phyloP scores from a whole-genome alignment of 2,113 vertebrate genomes.

The Casuarius casuarius region DNA sequence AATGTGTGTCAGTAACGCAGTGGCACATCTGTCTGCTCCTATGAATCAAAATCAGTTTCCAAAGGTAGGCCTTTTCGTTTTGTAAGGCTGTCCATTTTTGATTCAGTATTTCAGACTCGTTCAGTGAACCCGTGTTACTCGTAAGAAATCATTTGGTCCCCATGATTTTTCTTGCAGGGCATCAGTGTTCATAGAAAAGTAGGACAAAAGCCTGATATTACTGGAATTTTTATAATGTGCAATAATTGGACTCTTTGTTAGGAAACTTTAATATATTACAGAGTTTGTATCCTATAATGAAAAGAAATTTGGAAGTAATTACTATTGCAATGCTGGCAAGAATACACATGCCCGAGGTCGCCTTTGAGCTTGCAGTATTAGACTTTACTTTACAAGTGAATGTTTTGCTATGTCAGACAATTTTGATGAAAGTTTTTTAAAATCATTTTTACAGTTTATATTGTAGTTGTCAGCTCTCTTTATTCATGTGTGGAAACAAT shows the following conservation, averaged over 20 bases:
- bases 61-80: neutral
- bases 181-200: slow-evolving; percentile 55
- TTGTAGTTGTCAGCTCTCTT: slow-evolving; percentile 65
- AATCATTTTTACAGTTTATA: slow-evolving; percentile 79
- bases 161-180: slow-evolving; percentile 49
- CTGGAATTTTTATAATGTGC: slow-evolving; percentile 74
- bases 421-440: slow-evolving; percentile 78
- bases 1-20: neutral
- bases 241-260: slow-evolving; percentile 76
- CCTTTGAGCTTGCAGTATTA: slow-evolving; percentile 57
- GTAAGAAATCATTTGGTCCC: slow-evolving; percentile 28
- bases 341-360: neutral
- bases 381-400: slow-evolving; percentile 71
- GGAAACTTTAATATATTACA: slow-evolving; percentile 70
- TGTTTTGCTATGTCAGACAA: slow-evolving; percentile 76
- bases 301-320: slow-evolving; percentile 52
- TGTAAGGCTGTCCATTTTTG: neutral
- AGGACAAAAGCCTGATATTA: slow-evolving; percentile 73
- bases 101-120: slow-evolving; percentile 43
- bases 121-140: neutral
- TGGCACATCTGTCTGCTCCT: neutral
- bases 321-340: slow-evolving; percentile 31
- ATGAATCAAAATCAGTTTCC: neutral
- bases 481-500: slow-evolving; percentile 58
- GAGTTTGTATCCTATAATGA: slow-evolving; percentile 62